phyloP scores from a whole-genome alignment of 2,113 vertebrate genomes.

The rat (Rattus norvegicus) region GRCr8 NC_086031.1:94088001-94088500 shows the following conservation, averaged over 20 bases:
- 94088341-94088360: background rate
- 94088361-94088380: background rate
- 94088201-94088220: background rate
- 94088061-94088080: background rate
- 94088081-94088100: background rate
- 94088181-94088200: background rate
- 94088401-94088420: background rate
- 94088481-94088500: background rate
- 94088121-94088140: background rate
- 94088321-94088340: background rate
- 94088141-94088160: background rate
- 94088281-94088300: background rate
- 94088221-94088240: background rate
- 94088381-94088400: background rate
- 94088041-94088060: background rate
- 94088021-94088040: background rate
- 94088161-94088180: background rate
- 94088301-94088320: background rate
- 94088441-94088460: background rate
- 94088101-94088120: background rate
- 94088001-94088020: background rate
- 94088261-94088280: background rate
- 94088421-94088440: background rate
- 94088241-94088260: background rate
- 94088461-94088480: background rate